These are phyloP conservation scores for Tenebrio molitor DNA, from an alignment of 1,140 invertebrate species.

Conservation along the genomic window DNA sequence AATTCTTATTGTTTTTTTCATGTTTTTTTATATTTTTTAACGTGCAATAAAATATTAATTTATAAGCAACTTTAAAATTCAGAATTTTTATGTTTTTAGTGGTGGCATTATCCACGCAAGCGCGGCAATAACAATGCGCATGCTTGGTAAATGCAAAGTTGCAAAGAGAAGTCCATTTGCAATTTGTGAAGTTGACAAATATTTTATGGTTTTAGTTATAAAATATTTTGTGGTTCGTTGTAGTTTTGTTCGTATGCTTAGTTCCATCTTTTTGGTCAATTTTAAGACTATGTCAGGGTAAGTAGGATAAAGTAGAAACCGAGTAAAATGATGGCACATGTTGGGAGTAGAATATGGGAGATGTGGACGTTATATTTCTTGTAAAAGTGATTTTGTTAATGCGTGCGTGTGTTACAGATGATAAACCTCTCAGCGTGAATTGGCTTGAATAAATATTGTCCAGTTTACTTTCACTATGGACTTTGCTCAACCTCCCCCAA, in stretches of 20 bases:
- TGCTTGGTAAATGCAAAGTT: background rate
- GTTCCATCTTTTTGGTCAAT: too few relatives aligned
- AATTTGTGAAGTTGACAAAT: background rate
- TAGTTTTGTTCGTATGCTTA: background rate
- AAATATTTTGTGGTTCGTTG: background rate
- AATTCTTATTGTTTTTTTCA: too few relatives aligned
- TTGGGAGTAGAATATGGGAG: constrained; percentile 21
- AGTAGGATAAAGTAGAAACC: background rate
- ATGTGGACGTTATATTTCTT: constrained; percentile 1
- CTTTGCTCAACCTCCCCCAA: constrained; percentile 63
- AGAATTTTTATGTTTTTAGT: too few relatives aligned
- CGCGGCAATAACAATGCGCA: constrained; percentile 11
- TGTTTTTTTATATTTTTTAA: too few relatives aligned
- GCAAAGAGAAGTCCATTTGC: constrained; percentile 1
- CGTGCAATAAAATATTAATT: too few relatives aligned
- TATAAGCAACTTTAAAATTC: too few relatives aligned
- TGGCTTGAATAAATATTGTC: too few relatives aligned
- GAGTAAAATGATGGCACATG: background rate
- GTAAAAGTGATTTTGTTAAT: too few relatives aligned
- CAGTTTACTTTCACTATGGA: too few relatives aligned
- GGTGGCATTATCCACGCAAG: too few relatives aligned
- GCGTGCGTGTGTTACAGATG: too few relatives aligned
- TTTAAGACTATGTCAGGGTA: background rate
- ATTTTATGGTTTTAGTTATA: constrained; percentile 2
- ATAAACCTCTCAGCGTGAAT: too few relatives aligned